Percentiles rank a stretch among this genome's conserved stretches.
These are phyloP conservation scores for Apostichopus japonicus DNA, from an alignment of 35 echinoderm and acorn worm genomes.

Conservation along the genomic window DNA sequence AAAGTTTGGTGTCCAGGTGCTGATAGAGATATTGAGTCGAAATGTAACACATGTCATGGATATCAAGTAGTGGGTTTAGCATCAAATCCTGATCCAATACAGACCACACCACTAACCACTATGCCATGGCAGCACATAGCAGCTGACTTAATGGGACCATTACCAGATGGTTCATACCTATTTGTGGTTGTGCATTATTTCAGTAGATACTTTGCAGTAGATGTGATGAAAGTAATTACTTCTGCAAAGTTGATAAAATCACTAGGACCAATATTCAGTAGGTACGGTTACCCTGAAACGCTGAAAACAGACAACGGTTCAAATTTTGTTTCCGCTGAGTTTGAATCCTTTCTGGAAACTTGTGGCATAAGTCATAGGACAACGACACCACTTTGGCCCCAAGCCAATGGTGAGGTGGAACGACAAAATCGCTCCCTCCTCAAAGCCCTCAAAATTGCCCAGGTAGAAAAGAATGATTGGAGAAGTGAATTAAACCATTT, in stretches of 20 bases:
- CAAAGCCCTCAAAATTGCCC: too few relatives aligned
- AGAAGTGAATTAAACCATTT: too few relatives aligned
- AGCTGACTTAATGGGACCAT: slow-evolving; percentile 5
- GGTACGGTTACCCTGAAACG: slow-evolving; percentile 37
- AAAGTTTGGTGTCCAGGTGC: slow-evolving; percentile 36
- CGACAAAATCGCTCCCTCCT: too few relatives aligned
- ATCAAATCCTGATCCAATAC: not conserved
- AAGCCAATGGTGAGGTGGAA: too few relatives aligned
- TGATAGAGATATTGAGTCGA: not conserved
- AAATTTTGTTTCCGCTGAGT: not conserved
- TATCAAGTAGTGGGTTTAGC: not conserved
- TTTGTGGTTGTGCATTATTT: slow-evolving; percentile 12
- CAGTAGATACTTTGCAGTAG: not conserved
- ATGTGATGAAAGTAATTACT: not conserved
- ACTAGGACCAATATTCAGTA: not conserved
- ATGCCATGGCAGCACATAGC: slow-evolving; percentile 39
- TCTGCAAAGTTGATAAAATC: not conserved
- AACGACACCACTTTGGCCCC: too few relatives aligned
- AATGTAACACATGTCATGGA: not conserved
- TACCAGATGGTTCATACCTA: slow-evolving; percentile 8
- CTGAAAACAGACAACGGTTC: not conserved
- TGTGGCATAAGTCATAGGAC: too few relatives aligned
- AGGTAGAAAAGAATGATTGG: too few relatives aligned
- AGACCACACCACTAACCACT: not conserved
- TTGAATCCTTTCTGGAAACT: too few relatives aligned